Percentiles rank a stretch among this genome's conserved stretches.
Evolutionary conservation across 2,797 vertebrate genomes (phyloP).

Genomic region (Hylomyscus alleni): DNA sequence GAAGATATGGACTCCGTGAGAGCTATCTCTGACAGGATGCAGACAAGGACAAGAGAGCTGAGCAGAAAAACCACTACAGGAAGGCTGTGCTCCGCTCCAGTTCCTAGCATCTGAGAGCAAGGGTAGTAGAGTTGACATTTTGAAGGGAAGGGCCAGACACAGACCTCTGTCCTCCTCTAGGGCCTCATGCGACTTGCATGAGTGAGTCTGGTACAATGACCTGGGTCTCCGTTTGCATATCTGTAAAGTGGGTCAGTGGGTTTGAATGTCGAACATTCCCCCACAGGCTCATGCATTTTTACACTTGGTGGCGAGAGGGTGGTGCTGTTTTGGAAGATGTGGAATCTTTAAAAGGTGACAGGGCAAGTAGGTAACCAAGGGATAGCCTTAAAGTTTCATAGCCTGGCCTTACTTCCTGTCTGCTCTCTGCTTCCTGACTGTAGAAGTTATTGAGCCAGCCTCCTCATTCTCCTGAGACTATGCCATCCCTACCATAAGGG

Average conservation of each 20-base stretch:
- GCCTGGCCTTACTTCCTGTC: not conserved
- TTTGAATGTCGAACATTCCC: not conserved
- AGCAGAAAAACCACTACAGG: not conserved
- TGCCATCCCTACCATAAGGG: not conserved
- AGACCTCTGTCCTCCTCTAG: not conserved
- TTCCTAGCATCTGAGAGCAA: not conserved
- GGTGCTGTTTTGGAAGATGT: not conserved
- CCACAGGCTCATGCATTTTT: not conserved
- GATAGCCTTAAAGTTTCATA: not conserved
- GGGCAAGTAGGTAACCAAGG: not conserved
- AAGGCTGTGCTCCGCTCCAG: not conserved
- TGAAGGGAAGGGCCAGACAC: not conserved
- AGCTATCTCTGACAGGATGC: not conserved
- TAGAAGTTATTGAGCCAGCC: not conserved
- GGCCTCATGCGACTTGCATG: not conserved
- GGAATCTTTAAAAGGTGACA: not conserved
- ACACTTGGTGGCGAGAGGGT: too few relatives aligned
- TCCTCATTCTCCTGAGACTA: not conserved
- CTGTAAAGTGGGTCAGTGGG: not conserved
- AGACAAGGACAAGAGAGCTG: not conserved
- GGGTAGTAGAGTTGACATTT: not conserved
- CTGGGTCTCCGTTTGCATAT: not conserved
- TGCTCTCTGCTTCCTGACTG: not conserved
- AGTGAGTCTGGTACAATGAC: not conserved
- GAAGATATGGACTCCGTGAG: fast-evolving